Evolutionary conservation across 2,888 invertebrate species (phyloP).

Genomic region (Drosophila kuntzei): DNA sequence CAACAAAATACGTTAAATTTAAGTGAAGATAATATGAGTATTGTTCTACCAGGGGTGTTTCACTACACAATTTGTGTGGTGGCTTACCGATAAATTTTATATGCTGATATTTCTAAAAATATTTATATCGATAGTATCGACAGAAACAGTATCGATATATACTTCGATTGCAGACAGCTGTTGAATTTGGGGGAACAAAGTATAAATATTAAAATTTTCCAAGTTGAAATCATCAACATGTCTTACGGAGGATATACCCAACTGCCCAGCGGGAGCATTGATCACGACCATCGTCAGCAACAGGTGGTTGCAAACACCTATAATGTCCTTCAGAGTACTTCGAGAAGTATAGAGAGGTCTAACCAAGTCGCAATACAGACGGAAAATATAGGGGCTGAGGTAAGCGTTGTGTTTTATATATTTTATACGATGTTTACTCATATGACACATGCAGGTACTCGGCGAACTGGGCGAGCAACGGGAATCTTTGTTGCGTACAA

Average conservation of each 20-base stretch:
- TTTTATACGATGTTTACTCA: neutral
- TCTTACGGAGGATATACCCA: constrained; percentile 66
- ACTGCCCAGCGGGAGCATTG: constrained; percentile 60
- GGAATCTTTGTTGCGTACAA: constrained; percentile 89
- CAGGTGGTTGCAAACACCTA: constrained; percentile 85
- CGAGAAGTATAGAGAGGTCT: constrained; percentile 89
- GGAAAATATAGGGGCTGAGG: constrained; percentile 91
- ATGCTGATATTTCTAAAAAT: no score
- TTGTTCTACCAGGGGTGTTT: constrained; percentile 31
- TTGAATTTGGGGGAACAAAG: constrained; percentile 2
- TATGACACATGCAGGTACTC: constrained; percentile 86
- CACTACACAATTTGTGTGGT: constrained; percentile 1
- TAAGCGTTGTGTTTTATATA: constrained; percentile 30
- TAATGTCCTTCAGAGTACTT: constrained; percentile 86
- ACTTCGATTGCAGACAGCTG: constrained; percentile 19
- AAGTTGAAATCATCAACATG: constrained; percentile 39
- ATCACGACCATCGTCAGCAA: constrained; percentile 85
- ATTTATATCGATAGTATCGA: no score
- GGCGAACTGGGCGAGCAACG: constrained; percentile 91
- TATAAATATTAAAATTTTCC: neutral
- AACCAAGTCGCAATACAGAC: constrained; percentile 92
- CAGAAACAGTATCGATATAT: constrained; percentile 27
- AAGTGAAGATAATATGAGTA: constrained; percentile 7
- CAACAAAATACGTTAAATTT: constrained; percentile 54
- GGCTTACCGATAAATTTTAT: constrained; percentile 26